Conservation (phyloP, 2,888 invertebrate species). For the Melanchra persicariae region DNA sequence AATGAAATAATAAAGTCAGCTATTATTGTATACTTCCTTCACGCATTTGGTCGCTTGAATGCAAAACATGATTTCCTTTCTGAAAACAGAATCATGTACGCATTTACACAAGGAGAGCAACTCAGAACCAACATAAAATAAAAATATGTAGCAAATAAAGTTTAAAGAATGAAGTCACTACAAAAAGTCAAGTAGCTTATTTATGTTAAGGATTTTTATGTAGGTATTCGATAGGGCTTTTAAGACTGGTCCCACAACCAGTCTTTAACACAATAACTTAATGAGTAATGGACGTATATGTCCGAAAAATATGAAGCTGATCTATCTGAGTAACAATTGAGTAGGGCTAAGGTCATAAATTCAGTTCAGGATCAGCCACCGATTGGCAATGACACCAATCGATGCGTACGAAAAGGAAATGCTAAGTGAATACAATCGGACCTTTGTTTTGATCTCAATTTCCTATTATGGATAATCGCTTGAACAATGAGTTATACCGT, state of each 20-base stretch:
- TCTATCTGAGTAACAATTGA: conserved; percentile 17
- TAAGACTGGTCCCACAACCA: neutral
- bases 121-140: conserved; percentile 17
- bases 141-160: conserved; percentile 29
- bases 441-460: conserved; percentile 35
- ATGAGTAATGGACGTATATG: conserved; percentile 8
- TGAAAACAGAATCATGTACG: conserved; percentile 20
- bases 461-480: conserved; percentile 4
- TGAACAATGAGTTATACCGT: neutral
- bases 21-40: conserved; percentile 41
- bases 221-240: conserved; percentile 29
- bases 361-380: conserved; percentile 53
- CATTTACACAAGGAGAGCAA: conserved; percentile 50
- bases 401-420: conserved; percentile 38
- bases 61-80: conserved; percentile 39
- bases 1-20: conserved; percentile 20
- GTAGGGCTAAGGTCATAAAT: conserved; percentile 47
- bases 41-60: conserved; percentile 45
- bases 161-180: conserved; percentile 21
- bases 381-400: conserved; percentile 53
- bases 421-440: conserved; percentile 14
- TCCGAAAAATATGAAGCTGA: conserved; percentile 12
- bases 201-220: conserved; percentile 23
- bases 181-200: conserved; percentile 20
- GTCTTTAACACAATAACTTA: conserved; percentile 33